A percentile compares a stretch with the other conserved stretches of the same genome.
These are phyloP conservation scores for Gymnarchus niloticus DNA, from an alignment of 2,113 vertebrate species.

Conservation along the genomic window DNA sequence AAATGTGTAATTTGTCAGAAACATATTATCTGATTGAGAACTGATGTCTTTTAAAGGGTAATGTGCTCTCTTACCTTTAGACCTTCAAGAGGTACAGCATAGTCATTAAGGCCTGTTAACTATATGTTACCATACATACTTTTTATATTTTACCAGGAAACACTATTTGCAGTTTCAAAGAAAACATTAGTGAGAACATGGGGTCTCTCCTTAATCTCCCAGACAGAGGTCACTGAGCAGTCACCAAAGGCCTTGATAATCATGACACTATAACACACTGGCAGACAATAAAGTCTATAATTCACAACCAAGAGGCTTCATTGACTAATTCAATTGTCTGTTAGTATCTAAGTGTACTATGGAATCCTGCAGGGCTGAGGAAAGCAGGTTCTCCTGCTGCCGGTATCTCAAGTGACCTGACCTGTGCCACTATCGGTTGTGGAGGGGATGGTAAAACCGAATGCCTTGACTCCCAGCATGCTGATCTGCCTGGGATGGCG, in stretches of 20 bases:
- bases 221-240: neutral
- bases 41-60: constrained; percentile 13
- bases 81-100: neutral
- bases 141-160: neutral
- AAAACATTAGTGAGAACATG: neutral
- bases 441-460: neutral
- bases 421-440: neutral
- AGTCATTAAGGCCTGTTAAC: neutral
- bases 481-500: neutral
- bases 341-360: neutral
- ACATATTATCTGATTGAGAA: constrained; percentile 9
- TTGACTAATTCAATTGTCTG: neutral
- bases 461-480: neutral
- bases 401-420: neutral
- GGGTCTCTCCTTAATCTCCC: neutral
- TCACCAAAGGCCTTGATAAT: neutral
- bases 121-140: neutral
- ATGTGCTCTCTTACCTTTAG: neutral
- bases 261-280: neutral
- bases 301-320: neutral
- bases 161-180: neutral
- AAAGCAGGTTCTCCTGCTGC: neutral
- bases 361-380: neutral
- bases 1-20: constrained; percentile 14
- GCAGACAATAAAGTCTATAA: neutral